Conservation (phyloP, 2,113 vertebrate species). For the Acanthisitta chloris region DNA sequence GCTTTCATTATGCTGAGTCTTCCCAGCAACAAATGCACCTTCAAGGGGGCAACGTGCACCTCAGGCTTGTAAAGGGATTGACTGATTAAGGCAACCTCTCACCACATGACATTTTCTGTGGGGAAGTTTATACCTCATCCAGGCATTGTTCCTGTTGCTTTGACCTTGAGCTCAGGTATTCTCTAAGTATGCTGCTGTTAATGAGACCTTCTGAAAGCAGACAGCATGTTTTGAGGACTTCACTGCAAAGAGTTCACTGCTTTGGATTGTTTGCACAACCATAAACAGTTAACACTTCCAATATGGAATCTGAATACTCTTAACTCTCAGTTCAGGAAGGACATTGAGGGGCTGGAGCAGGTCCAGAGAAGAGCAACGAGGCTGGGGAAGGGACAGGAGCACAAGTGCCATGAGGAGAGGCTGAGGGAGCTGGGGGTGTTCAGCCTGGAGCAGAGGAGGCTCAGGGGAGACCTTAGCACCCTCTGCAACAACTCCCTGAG, state of each 20-base stretch:
- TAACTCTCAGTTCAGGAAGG: no score
- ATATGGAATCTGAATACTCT: not conserved
- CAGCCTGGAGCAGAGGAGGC: no score
- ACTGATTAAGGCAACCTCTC: not conserved
- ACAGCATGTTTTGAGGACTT: not conserved
- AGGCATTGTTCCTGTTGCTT: not conserved
- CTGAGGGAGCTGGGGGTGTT: no score
- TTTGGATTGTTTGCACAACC: not conserved
- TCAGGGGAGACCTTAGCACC: no score
- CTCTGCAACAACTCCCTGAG: no score
- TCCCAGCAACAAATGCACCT: not conserved
- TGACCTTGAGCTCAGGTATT: not conserved
- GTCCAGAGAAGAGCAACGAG: no score
- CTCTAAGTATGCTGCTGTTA: not conserved
- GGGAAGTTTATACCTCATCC: not conserved
- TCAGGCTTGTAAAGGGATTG: not conserved
- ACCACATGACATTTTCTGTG: not conserved
- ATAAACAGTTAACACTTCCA: not conserved
- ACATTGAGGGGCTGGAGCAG: no score
- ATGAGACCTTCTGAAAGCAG: not conserved
- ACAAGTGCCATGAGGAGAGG: no score
- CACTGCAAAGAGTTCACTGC: not conserved
- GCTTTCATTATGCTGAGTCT: not conserved
- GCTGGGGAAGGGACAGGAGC: no score
- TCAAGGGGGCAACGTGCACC: not conserved